Evolutionary conservation across 2,113 vertebrate genomes (phyloP), one percentile per base, ranked within the genome.

Genomic region (Trochalopteron elliotii): DNA sequence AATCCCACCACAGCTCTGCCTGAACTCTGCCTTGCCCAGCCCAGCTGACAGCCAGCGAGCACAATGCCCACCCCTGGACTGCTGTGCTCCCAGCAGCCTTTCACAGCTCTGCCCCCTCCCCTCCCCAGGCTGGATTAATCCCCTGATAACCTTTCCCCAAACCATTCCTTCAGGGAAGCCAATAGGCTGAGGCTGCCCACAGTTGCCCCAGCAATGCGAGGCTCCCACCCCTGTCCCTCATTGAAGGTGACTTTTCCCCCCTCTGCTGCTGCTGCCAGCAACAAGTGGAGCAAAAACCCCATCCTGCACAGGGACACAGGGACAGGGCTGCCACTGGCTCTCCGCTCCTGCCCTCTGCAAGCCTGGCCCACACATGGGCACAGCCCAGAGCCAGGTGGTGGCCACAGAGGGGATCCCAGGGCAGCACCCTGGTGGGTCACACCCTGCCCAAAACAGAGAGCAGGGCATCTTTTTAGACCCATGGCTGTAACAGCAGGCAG

Each of bases 151-250:
- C 53, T 47, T 55, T 93, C 53, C 67, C 76, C 42, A 42, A 25
- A 11, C 12, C 12, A 49, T 13, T 83, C 63, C n/a, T 40, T 15
- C 55, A 76, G 55, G 25, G 57, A 60, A 68, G 22, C 40, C 96
- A 69, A 6, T 18, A 77, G 78, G 16, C 81, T 11, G 27, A n/a
- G 17, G 84, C 90, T 39, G 49, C 49, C 76, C 28, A 1, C 0
- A 9, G 97, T 98, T 97, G 85, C 97, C 97, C 90, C 22, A 83
- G 97, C 82, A 96, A 98, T 95, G 4, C 40, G 78, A 93, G 82
- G 92, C 96, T 87, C 87, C 89, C 31, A 9, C 91, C 93, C 91
- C 95, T 81, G 96, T 78, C 53, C 52, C 9, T 88, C 89, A 63
- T 9, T 77, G 93, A 95, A 94, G 87, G 64, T 8, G 0, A 39